A percentile compares a stretch with the other conserved stretches of the same genome.
These are phyloP conservation scores for Falcaria lacertinaria DNA, from an alignment of 2,888 invertebrate genomes.

Conservation along the genomic window DNA sequence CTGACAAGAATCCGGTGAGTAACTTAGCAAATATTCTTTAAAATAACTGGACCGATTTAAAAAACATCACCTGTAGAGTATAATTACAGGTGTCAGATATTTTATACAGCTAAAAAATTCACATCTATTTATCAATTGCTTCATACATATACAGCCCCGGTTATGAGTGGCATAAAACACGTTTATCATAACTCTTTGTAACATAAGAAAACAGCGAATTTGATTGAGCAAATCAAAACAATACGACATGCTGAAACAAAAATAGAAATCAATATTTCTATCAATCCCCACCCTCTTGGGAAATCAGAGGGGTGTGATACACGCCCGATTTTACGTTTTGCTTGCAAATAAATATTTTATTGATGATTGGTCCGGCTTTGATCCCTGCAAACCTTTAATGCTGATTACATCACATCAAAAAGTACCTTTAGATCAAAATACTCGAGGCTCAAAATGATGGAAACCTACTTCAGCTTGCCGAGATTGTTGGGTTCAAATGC, in stretches of 20 bases:
- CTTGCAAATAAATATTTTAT: slow-evolving; percentile 53
- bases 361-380: slow-evolving; percentile 42
- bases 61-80: no score
- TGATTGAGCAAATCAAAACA: slow-evolving; percentile 34
- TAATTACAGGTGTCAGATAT: no score
- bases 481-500: no score
- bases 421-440: background rate
- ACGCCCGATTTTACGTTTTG: slow-evolving; percentile 47
- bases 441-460: background rate
- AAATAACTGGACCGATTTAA: no score
- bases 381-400: slow-evolving; percentile 41
- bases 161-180: no score
- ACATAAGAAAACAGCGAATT: no score
- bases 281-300: slow-evolving; percentile 41
- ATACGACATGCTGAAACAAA: slow-evolving; percentile 27
- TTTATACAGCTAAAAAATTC: no score
- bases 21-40: no score
- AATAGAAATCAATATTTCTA: slow-evolving; percentile 56
- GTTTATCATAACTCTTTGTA: no score
- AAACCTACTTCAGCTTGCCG: background rate
- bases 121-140: no score
- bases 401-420: slow-evolving; percentile 26
- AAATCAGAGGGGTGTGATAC: slow-evolving; percentile 51
- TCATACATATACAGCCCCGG: no score
- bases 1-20: no score